A percentile compares a stretch with the other conserved stretches of the same genome.
Conservation (phyloP, 2,113 vertebrate genomes). For the Sinosuthora webbiana region DNA sequence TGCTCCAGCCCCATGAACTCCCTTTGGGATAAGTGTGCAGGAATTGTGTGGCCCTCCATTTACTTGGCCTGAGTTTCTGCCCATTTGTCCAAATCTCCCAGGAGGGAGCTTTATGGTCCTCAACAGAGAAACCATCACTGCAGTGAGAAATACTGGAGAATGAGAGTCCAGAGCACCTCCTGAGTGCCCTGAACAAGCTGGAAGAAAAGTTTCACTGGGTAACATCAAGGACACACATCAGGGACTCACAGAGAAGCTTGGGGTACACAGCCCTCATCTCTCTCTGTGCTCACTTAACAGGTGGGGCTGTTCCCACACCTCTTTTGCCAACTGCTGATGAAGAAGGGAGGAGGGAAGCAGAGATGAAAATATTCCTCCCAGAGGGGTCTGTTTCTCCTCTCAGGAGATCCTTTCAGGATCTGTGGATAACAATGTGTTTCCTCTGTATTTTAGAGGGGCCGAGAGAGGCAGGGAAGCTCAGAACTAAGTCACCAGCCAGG, state of each 20-base stretch:
- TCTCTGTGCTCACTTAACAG: not conserved
- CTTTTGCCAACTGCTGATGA: not conserved
- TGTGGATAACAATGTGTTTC: not conserved
- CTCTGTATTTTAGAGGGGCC: not conserved
- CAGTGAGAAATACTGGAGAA: not conserved
- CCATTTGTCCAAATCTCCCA: not conserved
- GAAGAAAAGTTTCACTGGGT: not conserved
- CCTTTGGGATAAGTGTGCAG: not conserved
- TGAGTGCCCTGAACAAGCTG: not conserved
- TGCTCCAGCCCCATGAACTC: not conserved
- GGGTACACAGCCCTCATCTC: fast-evolving
- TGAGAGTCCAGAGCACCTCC: not conserved
- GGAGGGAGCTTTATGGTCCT: not conserved
- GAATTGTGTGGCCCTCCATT: not conserved
- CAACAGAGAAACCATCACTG: not conserved
- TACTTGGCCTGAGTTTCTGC: not conserved
- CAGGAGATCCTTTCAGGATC: not conserved
- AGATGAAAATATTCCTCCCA: not conserved
- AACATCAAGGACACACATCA: not conserved
- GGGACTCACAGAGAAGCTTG: not conserved
- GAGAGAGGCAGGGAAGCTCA: constrained; percentile 4
- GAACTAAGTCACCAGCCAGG: not conserved
- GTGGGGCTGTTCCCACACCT: not conserved
- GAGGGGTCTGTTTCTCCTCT: not conserved
- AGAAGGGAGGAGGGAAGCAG: not conserved